Base-by-base conservation (phyloP, 2,888 invertebrate genomes). In the Salticus scenicus region DNA sequence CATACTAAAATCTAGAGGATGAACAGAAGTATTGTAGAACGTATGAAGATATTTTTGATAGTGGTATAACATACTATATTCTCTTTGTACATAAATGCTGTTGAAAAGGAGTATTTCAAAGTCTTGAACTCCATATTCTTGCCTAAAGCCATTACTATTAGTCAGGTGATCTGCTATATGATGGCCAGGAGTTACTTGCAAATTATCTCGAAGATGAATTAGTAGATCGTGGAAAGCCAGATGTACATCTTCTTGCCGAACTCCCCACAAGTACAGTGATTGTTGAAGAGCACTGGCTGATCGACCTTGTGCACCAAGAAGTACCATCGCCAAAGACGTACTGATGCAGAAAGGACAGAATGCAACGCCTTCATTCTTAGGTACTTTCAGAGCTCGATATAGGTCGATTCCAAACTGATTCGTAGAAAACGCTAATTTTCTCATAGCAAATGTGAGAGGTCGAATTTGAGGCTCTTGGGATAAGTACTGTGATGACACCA, bases 351-450 rank as follows among this genome's bases (percentile, higher is more conserved):
- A 88, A 10, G 89, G 89, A 73, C 89, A 89, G 63, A 89, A 88
- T 0, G 88, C 89, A 28, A 88, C 87, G 1, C 84, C 87, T 57
- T 85, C 80, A 20, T 88, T 88, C 28, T 88, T 72, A 12, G 87
- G 85, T 27, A 82, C 80, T 71, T 88, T 88, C 63, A 89, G 75
- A 17, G 89, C 88, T 51, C 89, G 78, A 37, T 88, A 85, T 12
- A 89, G 72, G 83, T 89, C 89, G 12, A 89, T 77, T 14, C 89
- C 89, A 41, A 89, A 89, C 67, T 89, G 89, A 74, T 89, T 89
- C n/a, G 88, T 88, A 0, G 89, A 88, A 41, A 87, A 87, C 7
- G 89, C 89, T 12, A 89, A 77, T 67, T 89, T 89, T 17, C 89
- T 24, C 88, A 89, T 88, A 4, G 88, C 89, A 74, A 88, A 89